Evolutionary conservation across 2,113 vertebrate species (phyloP), one percentile per base, ranked within the genome.

Genomic region (Cheirogaleus medius): DNA sequence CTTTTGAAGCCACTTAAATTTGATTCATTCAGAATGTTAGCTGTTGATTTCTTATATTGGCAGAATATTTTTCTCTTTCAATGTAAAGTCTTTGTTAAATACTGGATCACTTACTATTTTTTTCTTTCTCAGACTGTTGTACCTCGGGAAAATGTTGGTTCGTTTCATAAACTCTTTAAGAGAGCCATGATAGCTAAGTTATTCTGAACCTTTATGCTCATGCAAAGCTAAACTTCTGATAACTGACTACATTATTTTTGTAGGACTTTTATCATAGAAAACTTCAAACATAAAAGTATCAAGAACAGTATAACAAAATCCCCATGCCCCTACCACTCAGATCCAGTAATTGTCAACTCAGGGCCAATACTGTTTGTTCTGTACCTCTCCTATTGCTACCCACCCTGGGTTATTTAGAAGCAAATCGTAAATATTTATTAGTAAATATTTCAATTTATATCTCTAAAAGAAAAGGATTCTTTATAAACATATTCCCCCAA

Each of bases 251-350:
- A 76, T 52, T 81, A 37, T 37, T 32, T 77, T 63, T 89, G 37
- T 17, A 83, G 58, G 90, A 29, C 58, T 64, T 89, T 15, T 32
- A 64, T 80, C 37, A 54, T 47, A 29, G 42, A 81, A 56, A 92
- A 86, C 68, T 86, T 92, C 27, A 94, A 94, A 83, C 10, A 77
- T 34, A 60, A 71, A 89, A 92, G 37, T 78, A 66, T 56, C n/a
- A 12, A 83, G 66, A 77, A 60, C 3, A 7, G 6, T 69, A 27
- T 84, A 29, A 21, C 56, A 44, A 56, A 85, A 27, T 23, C 18
- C 20, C 68, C 18, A 25, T 23, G 49, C 71, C 63, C 32, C 20
- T 29, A 18, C 80, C 47, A 80, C 47, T 91, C 37, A 78, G 27
- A 81, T 85, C 63, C 29, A 71, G 13, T 73, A 69, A 34, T 71